These are phyloP conservation scores for Melanotaenia pygmaea DNA, from an alignment of 2,797 vertebrate genomes.

Conservation along the genomic window DNA sequence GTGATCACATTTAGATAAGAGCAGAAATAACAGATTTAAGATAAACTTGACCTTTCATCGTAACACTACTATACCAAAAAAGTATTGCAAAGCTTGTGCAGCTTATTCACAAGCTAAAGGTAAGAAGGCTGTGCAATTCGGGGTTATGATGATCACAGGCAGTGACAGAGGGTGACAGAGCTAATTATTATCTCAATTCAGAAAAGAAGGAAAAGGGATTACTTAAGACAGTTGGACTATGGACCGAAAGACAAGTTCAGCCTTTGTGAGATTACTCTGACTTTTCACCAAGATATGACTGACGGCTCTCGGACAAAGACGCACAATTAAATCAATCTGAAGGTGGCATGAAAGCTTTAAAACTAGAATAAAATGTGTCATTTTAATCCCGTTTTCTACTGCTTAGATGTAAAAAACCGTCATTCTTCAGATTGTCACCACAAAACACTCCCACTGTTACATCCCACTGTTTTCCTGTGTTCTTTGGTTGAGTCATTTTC, in stretches of 20 bases:
- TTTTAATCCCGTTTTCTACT: not conserved
- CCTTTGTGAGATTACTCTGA: not conserved
- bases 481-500: too few species aligned
- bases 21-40: slow-evolving; percentile 20
- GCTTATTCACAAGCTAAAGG: slow-evolving; percentile 23
- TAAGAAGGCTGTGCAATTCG: slow-evolving; percentile 5
- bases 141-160: not conserved
- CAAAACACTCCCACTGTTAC: not conserved
- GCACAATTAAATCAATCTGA: not conserved
- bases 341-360: not conserved
- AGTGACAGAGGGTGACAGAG: slow-evolving; percentile 6
- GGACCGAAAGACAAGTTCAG: not conserved
- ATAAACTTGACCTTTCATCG: slow-evolving; percentile 1
- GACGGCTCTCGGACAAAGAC: not conserved
- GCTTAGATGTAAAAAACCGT: not conserved
- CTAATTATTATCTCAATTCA: slow-evolving; percentile 6
- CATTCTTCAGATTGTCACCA: not conserved
- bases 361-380: not conserved
- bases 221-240: not conserved
- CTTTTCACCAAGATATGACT: not conserved
- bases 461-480: not conserved
- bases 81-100: not conserved
- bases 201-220: not conserved
- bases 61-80: slow-evolving; percentile 5
- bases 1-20: slow-evolving; percentile 6